phyloP scores from a whole-genome alignment of 2,113 vertebrate species.

The Prionailurus viverrinus region DNA sequence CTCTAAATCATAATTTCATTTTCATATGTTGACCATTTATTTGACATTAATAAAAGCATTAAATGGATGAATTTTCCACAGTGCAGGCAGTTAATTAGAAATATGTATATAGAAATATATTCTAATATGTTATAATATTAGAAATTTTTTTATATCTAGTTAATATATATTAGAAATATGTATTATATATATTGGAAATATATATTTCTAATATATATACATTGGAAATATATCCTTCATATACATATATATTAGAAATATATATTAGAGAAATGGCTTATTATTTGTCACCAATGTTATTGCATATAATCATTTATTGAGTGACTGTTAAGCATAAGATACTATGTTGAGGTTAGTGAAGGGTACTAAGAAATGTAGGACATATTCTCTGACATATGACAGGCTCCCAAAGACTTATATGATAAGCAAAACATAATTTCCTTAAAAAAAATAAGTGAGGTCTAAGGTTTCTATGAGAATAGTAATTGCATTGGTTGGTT shows the following conservation, averaged over 20 bases:
- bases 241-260: no score
- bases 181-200: no score
- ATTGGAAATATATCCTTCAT: no score
- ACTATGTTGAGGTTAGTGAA: neutral
- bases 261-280: neutral
- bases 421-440: neutral
- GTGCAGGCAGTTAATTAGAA: neutral
- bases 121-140: no score
- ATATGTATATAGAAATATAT: no score
- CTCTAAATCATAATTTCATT: neutral
- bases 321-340: neutral
- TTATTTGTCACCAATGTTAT: neutral
- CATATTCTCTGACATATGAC: neutral
- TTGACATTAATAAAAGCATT: neutral
- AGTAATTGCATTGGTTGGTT: neutral
- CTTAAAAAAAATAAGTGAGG: neutral
- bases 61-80: neutral
- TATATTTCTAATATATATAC: no score
- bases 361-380: neutral
- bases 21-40: constrained; percentile 9
- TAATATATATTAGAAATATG: no score
- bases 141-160: no score
- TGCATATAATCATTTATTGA: neutral
- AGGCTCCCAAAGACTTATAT: neutral
- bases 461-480: neutral